These are phyloP conservation scores for Astropecten irregularis DNA, from an alignment of 53 echinoderm and acorn worm species.

Conservation along the genomic window DNA sequence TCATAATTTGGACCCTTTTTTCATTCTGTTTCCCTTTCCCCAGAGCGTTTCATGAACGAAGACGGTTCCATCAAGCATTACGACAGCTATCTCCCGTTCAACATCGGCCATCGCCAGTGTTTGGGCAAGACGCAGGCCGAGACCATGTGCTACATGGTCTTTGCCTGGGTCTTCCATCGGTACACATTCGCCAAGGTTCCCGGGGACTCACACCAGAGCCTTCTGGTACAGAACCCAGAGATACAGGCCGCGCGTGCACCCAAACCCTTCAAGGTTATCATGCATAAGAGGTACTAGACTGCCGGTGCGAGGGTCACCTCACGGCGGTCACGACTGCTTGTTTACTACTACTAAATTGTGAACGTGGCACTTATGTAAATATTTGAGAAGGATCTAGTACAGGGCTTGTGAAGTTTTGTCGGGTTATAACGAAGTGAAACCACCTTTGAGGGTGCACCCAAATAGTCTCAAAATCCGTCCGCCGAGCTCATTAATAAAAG, in stretches of 20 bases:
- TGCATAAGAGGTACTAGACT: constrained; percentile 28
- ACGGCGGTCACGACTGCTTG: too few relatives aligned
- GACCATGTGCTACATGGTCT: constrained; percentile 29
- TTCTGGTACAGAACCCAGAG: constrained; percentile 32
- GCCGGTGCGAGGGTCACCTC: too few relatives aligned
- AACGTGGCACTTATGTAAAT: too few relatives aligned
- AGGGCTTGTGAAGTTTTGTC: too few relatives aligned
- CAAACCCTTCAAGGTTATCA: constrained; percentile 32
- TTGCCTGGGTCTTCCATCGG: constrained; percentile 42
- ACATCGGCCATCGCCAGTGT: constrained; percentile 33
- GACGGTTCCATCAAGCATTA: constrained; percentile 34
- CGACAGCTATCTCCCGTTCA: constrained; percentile 15
- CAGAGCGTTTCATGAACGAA: constrained; percentile 34
- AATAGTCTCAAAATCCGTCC: too few relatives aligned
- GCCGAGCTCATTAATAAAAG: too few relatives aligned
- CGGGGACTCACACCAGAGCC: not conserved
- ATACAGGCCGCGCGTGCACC: constrained; percentile 43
- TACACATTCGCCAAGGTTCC: constrained; percentile 39
- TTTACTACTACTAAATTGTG: too few relatives aligned
- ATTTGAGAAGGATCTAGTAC: too few relatives aligned
- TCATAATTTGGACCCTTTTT: too few relatives aligned
- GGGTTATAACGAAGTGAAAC: too few relatives aligned
- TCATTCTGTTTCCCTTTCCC: not conserved
- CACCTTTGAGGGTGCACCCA: too few relatives aligned
- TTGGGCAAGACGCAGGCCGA: constrained; percentile 41